Evolutionary conservation across 2,888 invertebrate species (phyloP), one percentile per base, ranked within the genome.

Genomic region (Carcina quercana): DNA sequence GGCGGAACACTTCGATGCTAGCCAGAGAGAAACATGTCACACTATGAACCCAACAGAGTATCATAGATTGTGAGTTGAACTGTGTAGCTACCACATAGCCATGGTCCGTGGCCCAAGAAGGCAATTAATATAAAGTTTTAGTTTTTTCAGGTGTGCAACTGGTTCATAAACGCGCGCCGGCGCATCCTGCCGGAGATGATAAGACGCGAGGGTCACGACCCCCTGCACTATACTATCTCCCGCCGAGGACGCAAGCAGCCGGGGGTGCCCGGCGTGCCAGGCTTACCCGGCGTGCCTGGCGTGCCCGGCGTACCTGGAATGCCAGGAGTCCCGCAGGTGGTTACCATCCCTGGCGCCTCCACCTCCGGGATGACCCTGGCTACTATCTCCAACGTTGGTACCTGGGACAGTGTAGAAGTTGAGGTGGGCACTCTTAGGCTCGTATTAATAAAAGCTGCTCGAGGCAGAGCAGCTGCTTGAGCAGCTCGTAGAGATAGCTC

Each of bases 121-220:
- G n/a, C n/a, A n/a, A n/a, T 10, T 10, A 7, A 24, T 24, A 2
- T 11, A 6, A 25, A 11, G 7, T 7, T 13, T 15, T 28, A 12
- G 13, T 25, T 12, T n/a, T 13, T 10, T 8, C 34, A 87, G 87
- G 88, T 96, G 1, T 96, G 96, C 83, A 97, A 97, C 72, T 97
- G 96, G 96, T 97, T 96, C 60, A 97, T 97, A 38, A 97, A 97
- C 69, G 96, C 97, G 0, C 89, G 97, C 4, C 88, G 97, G 3
- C 88, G 97, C 37, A 95, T 97, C 53, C 78, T 97, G 17, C 96
- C 97, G 0, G 95, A 96, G 63, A 95, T 97, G 90, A 95, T 97
- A 30, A 86, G 95, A 2, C 89, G 93, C 27, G 96, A 96, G 64
- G 96, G 96, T 0, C 92, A 95, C 60, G 95, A 96, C 67, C 96